Evolutionary conservation across 1,140 invertebrate species (phyloP).

Genomic region (Drosophila pseudoobscura): DNA sequence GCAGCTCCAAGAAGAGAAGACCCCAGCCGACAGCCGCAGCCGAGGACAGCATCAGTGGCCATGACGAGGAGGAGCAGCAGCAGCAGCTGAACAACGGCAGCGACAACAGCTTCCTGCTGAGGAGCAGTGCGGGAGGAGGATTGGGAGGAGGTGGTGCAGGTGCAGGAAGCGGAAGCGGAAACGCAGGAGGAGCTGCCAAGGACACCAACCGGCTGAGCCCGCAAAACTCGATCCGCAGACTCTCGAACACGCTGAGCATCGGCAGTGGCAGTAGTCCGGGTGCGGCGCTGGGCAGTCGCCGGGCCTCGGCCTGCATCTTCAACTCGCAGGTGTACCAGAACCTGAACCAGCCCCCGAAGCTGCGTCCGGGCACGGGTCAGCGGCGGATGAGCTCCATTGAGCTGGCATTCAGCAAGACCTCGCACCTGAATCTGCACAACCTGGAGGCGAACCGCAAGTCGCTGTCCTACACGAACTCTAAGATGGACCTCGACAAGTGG

Average conservation of each 20-base stretch:
- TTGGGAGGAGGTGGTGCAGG: background rate
- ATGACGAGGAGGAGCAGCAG: slow-evolving; percentile 56
- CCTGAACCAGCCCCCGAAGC: slow-evolving; percentile 76
- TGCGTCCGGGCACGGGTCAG: slow-evolving; percentile 62
- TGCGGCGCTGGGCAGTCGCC: slow-evolving; percentile 55
- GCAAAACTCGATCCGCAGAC: slow-evolving; percentile 87
- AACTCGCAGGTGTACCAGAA: slow-evolving; percentile 83
- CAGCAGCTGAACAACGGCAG: slow-evolving; percentile 72
- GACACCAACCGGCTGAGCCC: slow-evolving; percentile 87
- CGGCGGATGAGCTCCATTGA: slow-evolving; percentile 83
- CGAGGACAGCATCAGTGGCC: slow-evolving; percentile 33
- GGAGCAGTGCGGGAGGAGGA: background rate
- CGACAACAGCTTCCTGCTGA: slow-evolving; percentile 61
- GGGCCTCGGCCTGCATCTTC: slow-evolving; percentile 79
- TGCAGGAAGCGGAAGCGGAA: slow-evolving; percentile 9
- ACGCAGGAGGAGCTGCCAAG: slow-evolving; percentile 77
- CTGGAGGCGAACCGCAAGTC: slow-evolving; percentile 79
- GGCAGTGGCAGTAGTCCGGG: slow-evolving; percentile 47
- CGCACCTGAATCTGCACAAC: slow-evolving; percentile 79
- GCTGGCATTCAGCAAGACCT: slow-evolving; percentile 79
- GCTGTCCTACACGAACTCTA: slow-evolving; percentile 79
- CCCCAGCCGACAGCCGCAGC: slow-evolving; percentile 4
- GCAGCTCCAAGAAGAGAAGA: slow-evolving; percentile 73
- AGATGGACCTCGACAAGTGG: slow-evolving; percentile 82
- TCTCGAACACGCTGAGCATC: slow-evolving; percentile 72